phyloP scores from a whole-genome alignment of 2,797 vertebrate species.

The Halcyon smyrnensis region DNA sequence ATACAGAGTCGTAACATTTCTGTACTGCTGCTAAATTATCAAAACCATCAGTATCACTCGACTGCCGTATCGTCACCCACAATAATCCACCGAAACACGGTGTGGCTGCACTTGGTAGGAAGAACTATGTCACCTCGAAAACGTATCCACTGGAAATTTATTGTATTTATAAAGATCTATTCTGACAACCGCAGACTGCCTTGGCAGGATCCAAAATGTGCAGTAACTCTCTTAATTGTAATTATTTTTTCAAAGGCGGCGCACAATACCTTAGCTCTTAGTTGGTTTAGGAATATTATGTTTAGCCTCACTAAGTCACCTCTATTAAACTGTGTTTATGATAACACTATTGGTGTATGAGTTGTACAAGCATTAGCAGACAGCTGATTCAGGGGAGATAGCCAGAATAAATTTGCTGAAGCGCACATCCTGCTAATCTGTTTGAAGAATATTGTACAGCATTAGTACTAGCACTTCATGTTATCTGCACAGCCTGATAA shows the following conservation, averaged over 20 bases:
- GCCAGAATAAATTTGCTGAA: conserved; percentile 87
- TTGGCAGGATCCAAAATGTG: conserved; percentile 33
- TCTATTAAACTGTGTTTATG: conserved; percentile 82
- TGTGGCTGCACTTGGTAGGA: neutral
- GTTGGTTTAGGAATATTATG: conserved; percentile 76
- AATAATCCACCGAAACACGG: conserved; percentile 28
- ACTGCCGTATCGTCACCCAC: conserved; percentile 17
- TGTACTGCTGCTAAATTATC: conserved; percentile 54
- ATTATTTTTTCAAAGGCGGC: conserved; percentile 53
- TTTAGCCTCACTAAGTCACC: conserved; percentile 80
- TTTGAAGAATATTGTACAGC: conserved; percentile 91
- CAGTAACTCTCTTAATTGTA: conserved; percentile 60
- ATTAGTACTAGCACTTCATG: conserved; percentile 91
- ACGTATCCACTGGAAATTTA: conserved; percentile 9
- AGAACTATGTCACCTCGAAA: conserved; percentile 35
- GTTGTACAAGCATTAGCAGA: conserved; percentile 85
- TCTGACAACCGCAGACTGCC: conserved; percentile 5
- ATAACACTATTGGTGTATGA: conserved; percentile 80
- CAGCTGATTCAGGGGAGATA: conserved; percentile 89
- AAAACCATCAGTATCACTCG: conserved; percentile 29
- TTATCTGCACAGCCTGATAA: conserved; percentile 94
- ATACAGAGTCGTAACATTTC: neutral
- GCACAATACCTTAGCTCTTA: conserved; percentile 46
- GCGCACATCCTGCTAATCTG: conserved; percentile 87
- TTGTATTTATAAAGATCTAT: neutral